phyloP scores from a whole-genome alignment of 1,140 invertebrate genomes.

The Leptoteleia sp. region DNA sequence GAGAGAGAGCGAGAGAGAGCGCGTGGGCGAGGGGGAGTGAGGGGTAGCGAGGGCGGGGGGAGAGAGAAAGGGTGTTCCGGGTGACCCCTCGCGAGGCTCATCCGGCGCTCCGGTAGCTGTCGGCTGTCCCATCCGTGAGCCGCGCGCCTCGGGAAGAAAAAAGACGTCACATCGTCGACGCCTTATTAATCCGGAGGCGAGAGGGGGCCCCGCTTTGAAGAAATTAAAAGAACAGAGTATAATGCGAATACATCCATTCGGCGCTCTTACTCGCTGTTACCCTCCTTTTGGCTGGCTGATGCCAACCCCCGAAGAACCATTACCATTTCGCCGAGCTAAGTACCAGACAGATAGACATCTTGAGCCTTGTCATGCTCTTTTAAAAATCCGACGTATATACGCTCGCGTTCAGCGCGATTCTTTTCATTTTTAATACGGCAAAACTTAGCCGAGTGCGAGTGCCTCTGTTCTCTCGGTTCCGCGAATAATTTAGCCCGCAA shows the following conservation, averaged over 20 bases:
- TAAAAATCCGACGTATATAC: constrained; percentile 75
- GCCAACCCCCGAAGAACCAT: constrained; percentile 72
- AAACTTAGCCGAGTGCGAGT: constrained; percentile 51
- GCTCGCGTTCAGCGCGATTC: constrained; percentile 63
- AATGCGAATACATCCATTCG: constrained; percentile 81
- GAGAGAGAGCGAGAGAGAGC: too few relatives aligned
- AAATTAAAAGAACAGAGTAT: constrained; percentile 82
- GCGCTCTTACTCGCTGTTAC: constrained; percentile 60
- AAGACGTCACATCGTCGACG: constrained; percentile 79
- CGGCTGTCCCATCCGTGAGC: constrained; percentile 70
- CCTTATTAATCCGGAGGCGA: constrained; percentile 80
- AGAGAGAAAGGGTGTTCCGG: constrained; percentile 58
- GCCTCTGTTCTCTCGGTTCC: constrained; percentile 56
- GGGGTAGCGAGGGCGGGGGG: background rate
- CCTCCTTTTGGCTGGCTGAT: constrained; percentile 55
- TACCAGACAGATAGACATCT: constrained; percentile 79
- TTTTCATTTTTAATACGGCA: constrained; percentile 72
- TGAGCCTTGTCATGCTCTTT: constrained; percentile 78
- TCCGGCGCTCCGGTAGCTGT: constrained; percentile 74
- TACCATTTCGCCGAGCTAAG: constrained; percentile 76
- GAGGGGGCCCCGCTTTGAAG: constrained; percentile 77
- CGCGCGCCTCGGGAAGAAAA: constrained; percentile 70
- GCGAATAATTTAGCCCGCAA: constrained; percentile 64
- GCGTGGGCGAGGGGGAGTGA: too few relatives aligned
- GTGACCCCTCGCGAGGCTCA: constrained; percentile 72